These are phyloP conservation scores for Coelopa frigida DNA, from an alignment of 1,140 invertebrate species.

Conservation along the genomic window DNA sequence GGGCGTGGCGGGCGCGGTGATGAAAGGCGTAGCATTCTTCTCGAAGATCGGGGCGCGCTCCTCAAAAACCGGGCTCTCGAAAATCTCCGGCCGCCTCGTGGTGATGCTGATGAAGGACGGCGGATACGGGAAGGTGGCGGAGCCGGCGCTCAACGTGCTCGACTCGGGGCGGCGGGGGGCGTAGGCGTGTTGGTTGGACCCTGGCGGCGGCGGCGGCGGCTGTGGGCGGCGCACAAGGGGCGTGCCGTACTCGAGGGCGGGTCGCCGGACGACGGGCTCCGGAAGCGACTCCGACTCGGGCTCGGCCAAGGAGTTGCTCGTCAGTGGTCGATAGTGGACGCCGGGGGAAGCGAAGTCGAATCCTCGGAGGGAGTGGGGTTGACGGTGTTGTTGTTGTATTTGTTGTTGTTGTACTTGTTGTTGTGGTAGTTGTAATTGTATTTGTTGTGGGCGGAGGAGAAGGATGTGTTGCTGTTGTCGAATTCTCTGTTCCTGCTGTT, in stretches of 20 bases:
- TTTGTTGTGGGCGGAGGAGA: conserved; percentile 3
- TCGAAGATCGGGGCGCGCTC: too few relatives aligned
- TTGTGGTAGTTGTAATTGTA: not conserved
- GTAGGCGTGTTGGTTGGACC: conserved; percentile 31
- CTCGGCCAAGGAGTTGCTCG: not conserved
- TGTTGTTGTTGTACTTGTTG: conserved; percentile 4
- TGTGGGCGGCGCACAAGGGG: not conserved
- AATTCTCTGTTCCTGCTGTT: conserved; percentile 1
- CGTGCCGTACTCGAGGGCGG: too few relatives aligned
- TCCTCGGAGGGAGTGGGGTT: not conserved
- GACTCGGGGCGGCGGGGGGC: conserved; percentile 18
- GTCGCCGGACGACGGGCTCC: not conserved
- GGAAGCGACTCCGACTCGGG: not conserved
- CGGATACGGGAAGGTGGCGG: conserved; percentile 33
- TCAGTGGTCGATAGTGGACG: not conserved
- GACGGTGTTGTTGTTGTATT: conserved; percentile 1
- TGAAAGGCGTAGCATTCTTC: too few relatives aligned
- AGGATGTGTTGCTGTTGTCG: not conserved
- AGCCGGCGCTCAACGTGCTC: not conserved
- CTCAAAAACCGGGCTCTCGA: not conserved
- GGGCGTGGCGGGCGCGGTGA: too few relatives aligned
- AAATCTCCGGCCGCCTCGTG: conserved; percentile 20
- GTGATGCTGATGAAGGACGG: conserved; percentile 38
- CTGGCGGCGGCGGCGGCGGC: not conserved
- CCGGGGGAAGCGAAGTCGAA: not conserved